These are phyloP conservation scores for Cyprinella venusta DNA, from an alignment of 2,797 vertebrate species.

Conservation along the genomic window DNA sequence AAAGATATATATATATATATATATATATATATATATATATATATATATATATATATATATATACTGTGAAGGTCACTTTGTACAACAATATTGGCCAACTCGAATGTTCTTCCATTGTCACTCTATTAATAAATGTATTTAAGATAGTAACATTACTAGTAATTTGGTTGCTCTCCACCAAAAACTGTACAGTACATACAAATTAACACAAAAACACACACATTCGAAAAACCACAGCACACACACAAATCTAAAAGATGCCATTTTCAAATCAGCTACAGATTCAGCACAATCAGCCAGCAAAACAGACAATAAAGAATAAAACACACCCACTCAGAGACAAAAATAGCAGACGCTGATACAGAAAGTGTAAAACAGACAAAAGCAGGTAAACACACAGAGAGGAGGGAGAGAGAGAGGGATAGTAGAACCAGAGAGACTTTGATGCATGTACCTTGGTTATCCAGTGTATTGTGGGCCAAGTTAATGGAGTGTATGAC, in stretches of 20 bases:
- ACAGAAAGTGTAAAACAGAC: constrained; percentile 37
- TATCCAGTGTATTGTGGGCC: constrained; percentile 90
- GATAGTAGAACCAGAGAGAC: background rate
- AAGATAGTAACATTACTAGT: background rate
- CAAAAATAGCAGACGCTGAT: constrained; percentile 46
- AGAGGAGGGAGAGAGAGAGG: constrained; percentile 23
- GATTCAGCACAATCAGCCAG: constrained; percentile 19
- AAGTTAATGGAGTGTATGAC: constrained; percentile 89
- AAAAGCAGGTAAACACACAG: constrained; percentile 38
- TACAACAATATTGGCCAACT: background rate
- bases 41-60: too few species aligned
- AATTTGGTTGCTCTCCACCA: background rate
- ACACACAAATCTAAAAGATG: background rate
- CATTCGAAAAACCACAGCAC: background rate
- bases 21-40: too few species aligned
- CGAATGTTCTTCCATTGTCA: background rate
- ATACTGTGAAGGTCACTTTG: too few species aligned
- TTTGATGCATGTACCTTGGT: constrained; percentile 82
- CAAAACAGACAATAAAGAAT: constrained; percentile 15
- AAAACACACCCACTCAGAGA: constrained; percentile 18
- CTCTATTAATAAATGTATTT: background rate
- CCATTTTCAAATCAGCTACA: constrained; percentile 24
- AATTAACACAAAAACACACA: background rate
- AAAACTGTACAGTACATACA: background rate
- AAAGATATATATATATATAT: too few species aligned